Conservation (phyloP, 2,113 vertebrate genomes). For the Mola mola region DNA sequence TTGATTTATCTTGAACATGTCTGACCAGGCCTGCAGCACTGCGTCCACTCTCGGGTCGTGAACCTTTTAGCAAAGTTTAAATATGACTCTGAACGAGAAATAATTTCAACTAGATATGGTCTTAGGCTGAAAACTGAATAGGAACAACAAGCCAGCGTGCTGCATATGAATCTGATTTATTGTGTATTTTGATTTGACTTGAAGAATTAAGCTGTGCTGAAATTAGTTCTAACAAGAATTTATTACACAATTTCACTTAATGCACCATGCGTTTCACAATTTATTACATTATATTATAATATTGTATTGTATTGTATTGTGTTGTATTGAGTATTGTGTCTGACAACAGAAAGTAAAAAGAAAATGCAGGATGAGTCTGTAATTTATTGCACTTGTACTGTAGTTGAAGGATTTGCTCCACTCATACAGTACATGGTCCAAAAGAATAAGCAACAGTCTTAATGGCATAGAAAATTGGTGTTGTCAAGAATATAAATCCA, state of each 20-base stretch:
- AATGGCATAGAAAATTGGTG: slow-evolving; percentile 55
- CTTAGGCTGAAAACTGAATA: slow-evolving; percentile 9
- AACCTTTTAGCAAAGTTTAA: slow-evolving; percentile 4
- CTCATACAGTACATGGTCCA: slow-evolving; percentile 2
- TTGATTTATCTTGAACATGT: slow-evolving; percentile 15
- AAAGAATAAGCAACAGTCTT: slow-evolving; percentile 29
- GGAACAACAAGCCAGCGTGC: background rate
- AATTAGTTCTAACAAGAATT: slow-evolving; percentile 30
- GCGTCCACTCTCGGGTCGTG: background rate
- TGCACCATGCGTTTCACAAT: slow-evolving; percentile 25
- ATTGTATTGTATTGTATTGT: too few species aligned
- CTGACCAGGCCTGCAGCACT: background rate
- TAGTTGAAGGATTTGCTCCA: slow-evolving; percentile 5
- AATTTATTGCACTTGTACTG: slow-evolving; percentile 36
- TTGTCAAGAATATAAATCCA: slow-evolving; percentile 57
- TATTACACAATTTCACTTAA: slow-evolving; percentile 21
- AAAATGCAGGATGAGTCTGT: slow-evolving; percentile 10
- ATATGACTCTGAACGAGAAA: slow-evolving; percentile 4
- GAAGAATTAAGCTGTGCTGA: background rate
- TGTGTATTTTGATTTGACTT: background rate
- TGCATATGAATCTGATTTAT: slow-evolving; percentile 20
- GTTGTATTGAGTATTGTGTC: too few species aligned
- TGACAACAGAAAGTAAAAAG: slow-evolving; percentile 29
- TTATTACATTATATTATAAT: background rate
- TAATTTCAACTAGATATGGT: slow-evolving; percentile 16